Conservation (phyloP, 2,113 vertebrate genomes). For the Paramisgurnus dabryanus region DNA sequence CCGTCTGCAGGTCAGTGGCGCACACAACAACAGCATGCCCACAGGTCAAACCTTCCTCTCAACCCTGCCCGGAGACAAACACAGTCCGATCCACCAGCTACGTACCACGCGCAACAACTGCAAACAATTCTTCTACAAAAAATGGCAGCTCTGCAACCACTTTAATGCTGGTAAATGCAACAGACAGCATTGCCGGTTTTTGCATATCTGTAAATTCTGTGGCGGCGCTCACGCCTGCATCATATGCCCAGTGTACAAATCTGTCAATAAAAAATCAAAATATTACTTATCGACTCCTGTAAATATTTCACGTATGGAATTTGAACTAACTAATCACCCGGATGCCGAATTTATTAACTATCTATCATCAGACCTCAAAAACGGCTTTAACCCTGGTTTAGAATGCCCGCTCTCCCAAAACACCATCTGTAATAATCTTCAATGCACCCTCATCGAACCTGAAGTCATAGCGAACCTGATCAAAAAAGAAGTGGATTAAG, state of each 20-base stretch:
- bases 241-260: no score
- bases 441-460: not conserved
- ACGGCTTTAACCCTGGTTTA: no score
- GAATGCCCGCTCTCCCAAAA: not conserved
- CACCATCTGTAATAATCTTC: not conserved
- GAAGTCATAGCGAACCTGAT: not conserved
- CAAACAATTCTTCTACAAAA: not conserved
- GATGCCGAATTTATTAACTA: no score
- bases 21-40: not conserved
- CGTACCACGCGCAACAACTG: not conserved
- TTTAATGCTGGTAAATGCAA: not conserved
- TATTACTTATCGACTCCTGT: no score
- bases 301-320: no score
- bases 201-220: not conserved
- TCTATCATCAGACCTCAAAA: no score
- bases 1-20: not conserved
- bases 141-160: not conserved
- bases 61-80: no score
- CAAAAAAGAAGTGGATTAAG: not conserved
- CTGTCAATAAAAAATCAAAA: no score
- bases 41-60: not conserved
- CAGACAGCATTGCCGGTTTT: not conserved
- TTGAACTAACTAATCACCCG: no score
- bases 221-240: no score
- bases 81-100: not conserved